Base-by-base conservation (phyloP, 2,113 vertebrate genomes). In the Thinocorus orbignyianus region DNA sequence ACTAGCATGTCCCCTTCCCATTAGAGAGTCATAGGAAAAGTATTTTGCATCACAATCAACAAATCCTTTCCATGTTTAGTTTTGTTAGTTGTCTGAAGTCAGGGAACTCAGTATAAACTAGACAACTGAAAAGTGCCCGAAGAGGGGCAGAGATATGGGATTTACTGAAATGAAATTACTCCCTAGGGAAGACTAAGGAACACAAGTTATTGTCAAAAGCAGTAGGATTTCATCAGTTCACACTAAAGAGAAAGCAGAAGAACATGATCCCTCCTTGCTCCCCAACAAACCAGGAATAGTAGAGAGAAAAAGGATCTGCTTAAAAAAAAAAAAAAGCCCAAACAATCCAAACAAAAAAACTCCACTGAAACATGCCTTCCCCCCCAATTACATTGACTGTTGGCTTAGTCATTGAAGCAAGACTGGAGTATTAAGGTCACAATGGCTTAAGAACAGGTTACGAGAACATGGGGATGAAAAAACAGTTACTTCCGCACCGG, bases 221-320 rank as follows among this genome's bases (percentile, higher is more conserved):
- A 54, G 49, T 5, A 89, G 33, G 18, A 79, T n/a, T 51, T 83
- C 42, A 86, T 33, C 9, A 78, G 33, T 46, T 62, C n/a, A 54
- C 39, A 64, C 22, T 15, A 65, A 70, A 17, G 19, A 64, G 61
- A 64, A 44, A 25, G 26, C 69, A 91, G 17, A 37, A 81, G 2
- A n/a, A 73, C 0, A 3, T 9, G 65, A 64, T 9, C 15, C 17
- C 11, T 6, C 11, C 14, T 8, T 5, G 2, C 2, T 25, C 7
- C 7, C 25, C 22, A 35, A 35, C 25, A 61, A 86, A 82, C 2
- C 51, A 70, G 37, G 28, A 82, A 86, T 25, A 35, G 9, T 9
- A 66, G 37, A 72, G 74, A 70, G 46, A 55, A 77, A 79, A 46
- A 10, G 1, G 16, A 61, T 18, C 24, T 48, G 22, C 51, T 69